A percentile compares a stretch with the other conserved stretches of the same genome.
Evolutionary conservation across 2,888 invertebrate species (phyloP).

Genomic region (Drosophila nigricruria): DNA sequence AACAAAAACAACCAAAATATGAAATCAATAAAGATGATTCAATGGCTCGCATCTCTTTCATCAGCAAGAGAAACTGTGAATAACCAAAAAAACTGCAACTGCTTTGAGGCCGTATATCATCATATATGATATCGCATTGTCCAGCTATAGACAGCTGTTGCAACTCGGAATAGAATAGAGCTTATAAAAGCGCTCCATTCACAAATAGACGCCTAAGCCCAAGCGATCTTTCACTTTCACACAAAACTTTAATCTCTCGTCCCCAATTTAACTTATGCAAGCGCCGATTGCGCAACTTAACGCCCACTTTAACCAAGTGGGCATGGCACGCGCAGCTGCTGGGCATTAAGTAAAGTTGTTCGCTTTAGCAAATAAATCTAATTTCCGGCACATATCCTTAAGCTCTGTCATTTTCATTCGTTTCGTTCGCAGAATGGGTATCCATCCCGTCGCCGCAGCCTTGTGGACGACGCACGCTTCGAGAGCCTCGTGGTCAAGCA

Average conservation of each 20-base stretch:
- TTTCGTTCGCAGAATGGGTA: constrained; percentile 94
- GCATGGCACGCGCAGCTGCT: neutral
- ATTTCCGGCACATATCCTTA: constrained; percentile 74
- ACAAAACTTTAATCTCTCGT: neutral
- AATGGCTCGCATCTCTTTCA: constrained; percentile 73
- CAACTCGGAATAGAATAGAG: constrained; percentile 36
- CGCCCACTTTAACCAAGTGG: neutral
- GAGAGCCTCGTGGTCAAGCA: constrained; percentile 98
- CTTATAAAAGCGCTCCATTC: constrained; percentile 10
- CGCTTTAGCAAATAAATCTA: constrained; percentile 18
- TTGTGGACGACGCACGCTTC: constrained; percentile 99
- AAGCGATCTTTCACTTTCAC: constrained; percentile 16
- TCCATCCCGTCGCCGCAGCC: constrained; percentile 96
- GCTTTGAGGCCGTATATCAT: constrained; percentile 10
- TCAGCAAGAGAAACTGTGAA: constrained; percentile 66
- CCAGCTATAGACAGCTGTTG: constrained; percentile 15
- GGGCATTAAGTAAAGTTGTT: neutral
- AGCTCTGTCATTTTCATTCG: constrained; percentile 10
- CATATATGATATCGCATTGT: constrained; percentile 9
- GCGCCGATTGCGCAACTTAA: constrained; percentile 8
- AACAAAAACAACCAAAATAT: constrained; percentile 57
- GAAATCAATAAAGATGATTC: constrained; percentile 81
- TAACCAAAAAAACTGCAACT: constrained; percentile 57
- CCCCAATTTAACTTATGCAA: constrained; percentile 4
- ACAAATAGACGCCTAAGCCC: neutral